These are phyloP conservation scores for Incurvaria masculella DNA, from an alignment of 2,888 invertebrate species.

Conservation along the genomic window DNA sequence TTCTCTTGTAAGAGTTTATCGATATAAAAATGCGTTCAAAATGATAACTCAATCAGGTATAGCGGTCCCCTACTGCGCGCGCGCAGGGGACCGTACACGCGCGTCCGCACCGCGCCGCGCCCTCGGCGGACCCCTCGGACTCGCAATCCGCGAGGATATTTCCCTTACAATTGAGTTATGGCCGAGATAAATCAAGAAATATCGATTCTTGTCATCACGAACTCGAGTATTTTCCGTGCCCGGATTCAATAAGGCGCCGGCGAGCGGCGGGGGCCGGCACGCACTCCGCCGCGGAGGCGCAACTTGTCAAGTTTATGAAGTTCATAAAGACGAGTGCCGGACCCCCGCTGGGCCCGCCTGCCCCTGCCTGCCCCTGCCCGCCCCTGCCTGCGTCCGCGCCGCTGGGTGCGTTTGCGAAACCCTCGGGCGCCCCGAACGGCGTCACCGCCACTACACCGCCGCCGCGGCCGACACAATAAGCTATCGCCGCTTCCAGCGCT, in stretches of 20 bases:
- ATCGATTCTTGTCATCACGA: constrained; percentile 26
- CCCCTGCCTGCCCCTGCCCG: constrained; percentile 28
- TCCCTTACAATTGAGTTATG: not conserved
- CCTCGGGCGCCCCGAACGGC: constrained; percentile 29
- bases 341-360: not conserved
- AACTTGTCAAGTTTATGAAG: not conserved
- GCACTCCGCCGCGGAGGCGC: constrained; percentile 9
- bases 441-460: too few species aligned
- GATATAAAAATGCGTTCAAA: too few species aligned
- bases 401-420: constrained; percentile 26
- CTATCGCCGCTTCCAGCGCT: too few species aligned
- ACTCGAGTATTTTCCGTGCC: constrained; percentile 29
- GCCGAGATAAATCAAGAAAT: constrained; percentile 18
- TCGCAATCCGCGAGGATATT: not conserved
- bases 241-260: constrained; percentile 36
- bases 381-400: constrained; percentile 31
- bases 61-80: constrained; percentile 6
- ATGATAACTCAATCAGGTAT: not conserved
- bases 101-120: not conserved
- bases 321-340: not conserved
- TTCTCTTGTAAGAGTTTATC: too few species aligned
- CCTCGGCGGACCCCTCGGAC: not conserved
- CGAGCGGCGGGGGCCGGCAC: constrained; percentile 14
- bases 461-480: too few species aligned
- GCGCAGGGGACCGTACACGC: constrained; percentile 3